Percentiles rank a stretch among this genome's conserved stretches.
phyloP scores from a whole-genome alignment of 1,140 invertebrate species.

The Colletes gigas region DNA sequence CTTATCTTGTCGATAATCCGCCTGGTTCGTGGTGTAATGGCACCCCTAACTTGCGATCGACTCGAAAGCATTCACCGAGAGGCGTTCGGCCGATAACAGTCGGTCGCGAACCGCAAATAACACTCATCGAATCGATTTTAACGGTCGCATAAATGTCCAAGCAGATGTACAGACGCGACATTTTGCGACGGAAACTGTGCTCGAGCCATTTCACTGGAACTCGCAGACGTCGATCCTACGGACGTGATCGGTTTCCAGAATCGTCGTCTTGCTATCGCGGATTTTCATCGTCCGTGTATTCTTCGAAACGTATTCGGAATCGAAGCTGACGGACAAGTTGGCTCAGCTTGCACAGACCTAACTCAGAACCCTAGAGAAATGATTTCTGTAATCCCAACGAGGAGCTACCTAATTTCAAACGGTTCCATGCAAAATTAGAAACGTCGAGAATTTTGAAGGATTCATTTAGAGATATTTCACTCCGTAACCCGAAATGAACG shows the following conservation, averaged over 20 bases:
- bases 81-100: neutral
- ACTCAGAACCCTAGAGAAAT: neutral
- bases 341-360: no score
- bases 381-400: no score
- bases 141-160: constrained; percentile 4
- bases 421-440: no score
- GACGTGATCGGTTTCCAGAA: neutral
- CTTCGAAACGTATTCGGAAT: neutral
- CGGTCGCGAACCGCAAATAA: constrained; percentile 25
- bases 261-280: neutral
- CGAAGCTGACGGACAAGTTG: neutral
- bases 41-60: neutral
- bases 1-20: constrained; percentile 1
- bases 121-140: constrained; percentile 29
- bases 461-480: neutral
- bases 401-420: no score
- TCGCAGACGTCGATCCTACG: neutral
- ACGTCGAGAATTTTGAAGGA: no score
- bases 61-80: neutral
- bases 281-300: no score
- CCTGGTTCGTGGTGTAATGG: neutral
- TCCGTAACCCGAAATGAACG: neutral
- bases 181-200: neutral
- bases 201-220: neutral
- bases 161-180: neutral